A percentile compares a stretch with the other conserved stretches of the same genome.
These are phyloP conservation scores for Rhingia rostrata DNA, from an alignment of 2,888 invertebrate genomes.

Conservation along the genomic window DNA sequence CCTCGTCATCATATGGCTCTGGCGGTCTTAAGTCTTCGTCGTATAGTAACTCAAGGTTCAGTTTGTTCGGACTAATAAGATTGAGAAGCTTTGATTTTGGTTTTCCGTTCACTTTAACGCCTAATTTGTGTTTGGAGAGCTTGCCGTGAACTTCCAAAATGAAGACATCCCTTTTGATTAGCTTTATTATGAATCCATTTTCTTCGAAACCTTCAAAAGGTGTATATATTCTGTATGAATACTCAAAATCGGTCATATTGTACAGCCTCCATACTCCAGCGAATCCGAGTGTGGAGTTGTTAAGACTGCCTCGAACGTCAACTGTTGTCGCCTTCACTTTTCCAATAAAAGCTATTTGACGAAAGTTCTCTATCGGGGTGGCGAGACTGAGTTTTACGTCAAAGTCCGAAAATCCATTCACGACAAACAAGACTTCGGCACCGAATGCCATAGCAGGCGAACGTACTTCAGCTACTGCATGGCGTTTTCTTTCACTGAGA, in stretches of 20 bases:
- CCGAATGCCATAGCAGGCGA: constrained; percentile 89
- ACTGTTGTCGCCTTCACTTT: constrained; percentile 88
- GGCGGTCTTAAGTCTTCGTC: constrained; percentile 81
- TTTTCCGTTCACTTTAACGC: constrained; percentile 79
- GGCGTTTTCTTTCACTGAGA: constrained; percentile 87
- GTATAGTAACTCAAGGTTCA: constrained; percentile 79
- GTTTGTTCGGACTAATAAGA: constrained; percentile 78
- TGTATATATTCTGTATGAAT: constrained; percentile 90
- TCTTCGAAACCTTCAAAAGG: constrained; percentile 91
- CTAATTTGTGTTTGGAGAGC: constrained; percentile 87
- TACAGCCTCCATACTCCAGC: constrained; percentile 88
- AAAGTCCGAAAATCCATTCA: constrained; percentile 87
- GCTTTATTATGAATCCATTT: constrained; percentile 89
- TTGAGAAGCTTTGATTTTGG: constrained; percentile 81
- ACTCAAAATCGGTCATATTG: constrained; percentile 88
- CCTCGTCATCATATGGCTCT: constrained; percentile 72
- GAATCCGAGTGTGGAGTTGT: constrained; percentile 89
- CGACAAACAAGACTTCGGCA: constrained; percentile 86
- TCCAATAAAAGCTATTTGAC: constrained; percentile 87
- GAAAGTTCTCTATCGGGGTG: constrained; percentile 88
- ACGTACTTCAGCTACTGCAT: constrained; percentile 89
- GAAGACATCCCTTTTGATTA: constrained; percentile 86
- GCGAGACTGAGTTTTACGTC: constrained; percentile 89
- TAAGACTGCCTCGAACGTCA: constrained; percentile 90
- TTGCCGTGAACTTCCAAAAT: constrained; percentile 88